phyloP scores from a whole-genome alignment of 2,888 invertebrate species.

The Eupsilia transversa region DNA sequence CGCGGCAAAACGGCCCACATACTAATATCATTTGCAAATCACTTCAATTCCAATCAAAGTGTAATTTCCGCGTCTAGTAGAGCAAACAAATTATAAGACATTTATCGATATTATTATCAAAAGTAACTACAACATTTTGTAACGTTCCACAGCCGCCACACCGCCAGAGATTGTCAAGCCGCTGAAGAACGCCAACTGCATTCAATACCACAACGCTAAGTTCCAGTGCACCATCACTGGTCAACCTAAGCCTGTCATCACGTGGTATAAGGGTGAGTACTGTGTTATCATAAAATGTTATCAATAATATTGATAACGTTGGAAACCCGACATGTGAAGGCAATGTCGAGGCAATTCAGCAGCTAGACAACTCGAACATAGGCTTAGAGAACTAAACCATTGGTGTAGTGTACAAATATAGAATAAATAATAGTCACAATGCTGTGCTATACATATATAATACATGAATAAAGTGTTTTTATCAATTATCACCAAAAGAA shows the following conservation, averaged over 20 bases:
- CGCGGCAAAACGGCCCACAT: too few species aligned
- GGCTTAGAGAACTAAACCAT: too few species aligned
- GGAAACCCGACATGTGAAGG: too few species aligned
- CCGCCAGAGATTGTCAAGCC: constrained; percentile 97
- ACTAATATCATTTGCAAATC: not conserved
- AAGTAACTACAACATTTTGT: not conserved
- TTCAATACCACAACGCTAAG: constrained; percentile 98
- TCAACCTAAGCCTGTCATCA: constrained; percentile 96
- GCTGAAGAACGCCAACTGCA: constrained; percentile 96
- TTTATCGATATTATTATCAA: not conserved
- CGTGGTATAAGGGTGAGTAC: constrained; percentile 97
- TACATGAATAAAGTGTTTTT: too few species aligned
- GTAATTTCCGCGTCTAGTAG: not conserved
- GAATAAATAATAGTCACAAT: too few species aligned
- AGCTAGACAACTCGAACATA: too few species aligned
- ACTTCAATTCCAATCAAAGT: not conserved
- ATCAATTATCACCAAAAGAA: too few species aligned
- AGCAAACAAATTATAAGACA: not conserved
- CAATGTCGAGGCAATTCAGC: too few species aligned
- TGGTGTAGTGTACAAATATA: too few species aligned
- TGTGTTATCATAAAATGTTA: too few species aligned
- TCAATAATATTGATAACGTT: too few species aligned
- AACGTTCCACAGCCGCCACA: constrained; percentile 92
- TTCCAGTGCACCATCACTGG: constrained; percentile 98
- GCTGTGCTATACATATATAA: too few species aligned